Evolutionary conservation across 1,140 invertebrate species (phyloP), one percentile per base, ranked within the genome.

Genomic region (Drosophila orena): DNA sequence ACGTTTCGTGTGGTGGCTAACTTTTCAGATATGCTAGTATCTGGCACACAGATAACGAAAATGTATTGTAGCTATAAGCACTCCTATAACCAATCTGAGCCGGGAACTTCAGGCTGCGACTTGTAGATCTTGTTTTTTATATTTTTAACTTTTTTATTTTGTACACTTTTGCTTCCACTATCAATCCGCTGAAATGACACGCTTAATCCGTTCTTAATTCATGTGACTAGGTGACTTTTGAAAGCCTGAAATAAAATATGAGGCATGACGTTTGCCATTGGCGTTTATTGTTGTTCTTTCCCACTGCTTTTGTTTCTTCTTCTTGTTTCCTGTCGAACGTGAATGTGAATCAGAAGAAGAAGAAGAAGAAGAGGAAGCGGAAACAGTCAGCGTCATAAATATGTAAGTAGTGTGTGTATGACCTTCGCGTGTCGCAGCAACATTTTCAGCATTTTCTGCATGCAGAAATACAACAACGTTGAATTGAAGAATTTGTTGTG

Each of bases 341-440:
- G 22, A 11, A 24, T 17, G 4, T n/a, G 40, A 37, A 44, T 43
- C 35, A 17, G 30, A 44, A 17, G 40, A 37, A 44, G 58, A 43
- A 17, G 30, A 44, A 17, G 40, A 10, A 30, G 42, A 20, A 6
- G 15, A 37, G 37, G 58, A 43, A 65, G 46, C 60, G 60, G 60
- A 68, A 68, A 53, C 64, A 43, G 58, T 44, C 58, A 65, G 10
- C 46, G 46, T 65, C 60, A 68, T 66, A 65, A 68, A 65, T 68
- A 68, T 68, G 37, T 52, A 53, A 68, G 60, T 60, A 62, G 47
- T 56, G 53, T 50, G 56, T 73, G 35, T 46, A 42, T 76, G 72
- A 57, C 71, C 72, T 76, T 76, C 61, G 71, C 71, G 72, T 57
- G 72, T 76, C 68, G 65, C 35, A 22, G 64, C 43, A 70, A 69